Percentiles rank a stretch among this genome's conserved stretches.
Conservation (phyloP, 1,140 invertebrate genomes). For the Batillaria attramentaria region DNA sequence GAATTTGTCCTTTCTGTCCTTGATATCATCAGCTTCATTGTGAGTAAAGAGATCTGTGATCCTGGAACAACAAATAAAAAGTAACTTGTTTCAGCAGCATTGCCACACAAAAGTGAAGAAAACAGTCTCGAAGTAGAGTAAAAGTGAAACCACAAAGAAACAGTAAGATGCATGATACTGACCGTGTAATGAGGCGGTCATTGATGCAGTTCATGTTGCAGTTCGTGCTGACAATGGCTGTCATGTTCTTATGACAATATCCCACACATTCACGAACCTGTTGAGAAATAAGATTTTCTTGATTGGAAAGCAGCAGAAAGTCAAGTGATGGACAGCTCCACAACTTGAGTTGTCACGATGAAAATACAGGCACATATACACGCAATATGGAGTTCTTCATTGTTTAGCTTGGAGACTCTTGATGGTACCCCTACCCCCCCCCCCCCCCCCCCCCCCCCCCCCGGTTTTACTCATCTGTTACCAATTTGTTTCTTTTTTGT, state of each 20-base stretch:
- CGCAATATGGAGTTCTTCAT: no score
- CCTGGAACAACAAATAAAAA: constrained; percentile 42
- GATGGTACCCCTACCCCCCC: no score
- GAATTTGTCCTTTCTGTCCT: constrained; percentile 71
- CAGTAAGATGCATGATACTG: constrained; percentile 25
- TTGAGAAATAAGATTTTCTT: no score
- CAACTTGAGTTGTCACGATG: no score
- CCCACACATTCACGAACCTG: constrained; percentile 69
- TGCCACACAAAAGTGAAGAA: not conserved
- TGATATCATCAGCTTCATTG: constrained; percentile 68
- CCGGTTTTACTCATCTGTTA: no score
- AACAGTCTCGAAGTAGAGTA: not conserved
- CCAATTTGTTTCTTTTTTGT: no score
- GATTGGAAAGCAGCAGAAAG: no score
- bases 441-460: no score
- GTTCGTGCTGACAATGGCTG: constrained; percentile 65
- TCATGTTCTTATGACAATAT: constrained; percentile 68
- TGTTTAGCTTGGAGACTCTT: no score
- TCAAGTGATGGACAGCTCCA: no score
- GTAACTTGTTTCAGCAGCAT: not conserved
- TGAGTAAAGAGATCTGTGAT: constrained; percentile 68
- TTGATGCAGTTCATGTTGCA: constrained; percentile 72
- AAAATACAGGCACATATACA: no score
- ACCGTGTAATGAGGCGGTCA: constrained; percentile 68
- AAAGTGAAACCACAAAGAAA: not conserved